Percentiles rank a stretch among this genome's conserved stretches.
Conservation (phyloP, 2,888 invertebrate genomes). For the Leistus spinibarbis region DNA sequence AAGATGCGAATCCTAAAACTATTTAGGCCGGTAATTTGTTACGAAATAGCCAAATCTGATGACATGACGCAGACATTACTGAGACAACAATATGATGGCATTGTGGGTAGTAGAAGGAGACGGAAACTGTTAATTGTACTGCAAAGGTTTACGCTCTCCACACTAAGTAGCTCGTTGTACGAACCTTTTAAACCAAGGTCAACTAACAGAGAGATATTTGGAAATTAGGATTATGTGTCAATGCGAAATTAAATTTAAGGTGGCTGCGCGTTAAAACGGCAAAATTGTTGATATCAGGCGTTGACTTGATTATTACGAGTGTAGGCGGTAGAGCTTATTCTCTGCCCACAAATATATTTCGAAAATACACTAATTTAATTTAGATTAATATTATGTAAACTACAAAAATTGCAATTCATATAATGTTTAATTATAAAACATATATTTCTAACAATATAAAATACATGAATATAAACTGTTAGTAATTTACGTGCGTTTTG, state of each 20-base stretch:
- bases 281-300: no score
- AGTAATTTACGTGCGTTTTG: no score
- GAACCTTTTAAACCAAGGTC: neutral
- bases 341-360: no score
- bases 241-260: constrained; percentile 26
- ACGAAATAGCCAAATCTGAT: neutral
- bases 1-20: no score
- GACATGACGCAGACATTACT: neutral
- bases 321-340: no score
- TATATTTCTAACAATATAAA: no score
- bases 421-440: no score
- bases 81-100: neutral
- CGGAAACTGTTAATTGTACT: neutral
- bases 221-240: constrained; percentile 30
- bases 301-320: no score
- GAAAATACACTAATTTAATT: no score
- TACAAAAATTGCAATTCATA: no score
- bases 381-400: no score
- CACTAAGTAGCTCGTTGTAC: neutral
- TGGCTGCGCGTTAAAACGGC: neutral
- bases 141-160: neutral
- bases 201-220: constrained; percentile 11
- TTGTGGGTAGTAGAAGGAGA: neutral
- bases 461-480: no score
- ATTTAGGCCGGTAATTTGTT: neutral